Percentiles rank a stretch among this genome's conserved stretches.
These are phyloP conservation scores for Bursaphelenchus mucronatus DNA, from an alignment of 1,140 invertebrate species.

Conservation along the genomic window DNA sequence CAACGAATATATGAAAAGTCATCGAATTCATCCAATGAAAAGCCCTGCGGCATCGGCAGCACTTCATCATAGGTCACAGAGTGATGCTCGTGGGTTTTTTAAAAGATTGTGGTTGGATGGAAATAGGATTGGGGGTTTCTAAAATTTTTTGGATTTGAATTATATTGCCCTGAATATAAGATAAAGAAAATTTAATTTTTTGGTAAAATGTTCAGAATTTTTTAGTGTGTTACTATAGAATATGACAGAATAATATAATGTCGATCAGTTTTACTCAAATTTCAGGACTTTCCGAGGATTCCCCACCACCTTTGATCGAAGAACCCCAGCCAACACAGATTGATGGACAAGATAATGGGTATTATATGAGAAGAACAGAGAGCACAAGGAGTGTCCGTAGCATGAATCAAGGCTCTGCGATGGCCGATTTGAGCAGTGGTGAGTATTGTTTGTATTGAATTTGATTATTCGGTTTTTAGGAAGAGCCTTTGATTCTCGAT, in stretches of 20 bases:
- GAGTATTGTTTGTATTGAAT: not conserved
- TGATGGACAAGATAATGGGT: not conserved
- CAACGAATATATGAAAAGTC: constrained; percentile 27
- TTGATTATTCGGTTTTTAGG: not conserved
- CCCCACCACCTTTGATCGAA: too few relatives aligned
- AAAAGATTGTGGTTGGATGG: constrained; percentile 2
- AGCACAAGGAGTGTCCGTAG: constrained; percentile 4
- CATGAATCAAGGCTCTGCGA: not conserved
- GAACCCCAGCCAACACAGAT: too few relatives aligned
- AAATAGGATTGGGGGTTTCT: too few relatives aligned
- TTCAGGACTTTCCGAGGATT: too few relatives aligned
- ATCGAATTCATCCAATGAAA: constrained; percentile 16
- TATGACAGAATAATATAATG: too few relatives aligned
- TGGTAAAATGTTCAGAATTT: too few relatives aligned
- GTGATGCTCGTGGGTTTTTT: constrained; percentile 5
- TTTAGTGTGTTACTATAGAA: too few relatives aligned
- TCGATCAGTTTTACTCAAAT: too few relatives aligned
- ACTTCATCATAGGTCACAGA: constrained; percentile 14
- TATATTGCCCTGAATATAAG: too few relatives aligned
- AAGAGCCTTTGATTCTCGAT: constrained; percentile 16
- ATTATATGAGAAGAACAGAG: constrained; percentile 2
- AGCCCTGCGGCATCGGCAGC: constrained; percentile 20
- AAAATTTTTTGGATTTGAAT: too few relatives aligned
- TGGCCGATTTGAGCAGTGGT: not conserved
- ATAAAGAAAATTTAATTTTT: too few relatives aligned